A percentile compares a stretch with the other conserved stretches of the same genome.
Conservation (phyloP, 2,113 vertebrate species). For the Stomatorhinus ivindoensis region DNA sequence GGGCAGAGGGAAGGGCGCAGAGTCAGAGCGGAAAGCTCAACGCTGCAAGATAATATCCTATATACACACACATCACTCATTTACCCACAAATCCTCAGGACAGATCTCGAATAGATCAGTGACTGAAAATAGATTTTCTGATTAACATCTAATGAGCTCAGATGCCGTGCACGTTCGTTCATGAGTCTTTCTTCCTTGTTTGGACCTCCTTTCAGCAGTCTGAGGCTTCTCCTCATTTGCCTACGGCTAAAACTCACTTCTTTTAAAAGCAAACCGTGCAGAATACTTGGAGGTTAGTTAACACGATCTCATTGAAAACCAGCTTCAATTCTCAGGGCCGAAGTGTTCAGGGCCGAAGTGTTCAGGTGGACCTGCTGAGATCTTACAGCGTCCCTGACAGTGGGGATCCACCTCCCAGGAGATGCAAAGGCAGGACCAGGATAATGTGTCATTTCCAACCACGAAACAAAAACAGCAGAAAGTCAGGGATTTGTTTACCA, state of each 20-base stretch:
- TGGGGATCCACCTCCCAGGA: background rate
- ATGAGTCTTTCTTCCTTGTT: slow-evolving; percentile 53
- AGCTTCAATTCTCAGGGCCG: background rate
- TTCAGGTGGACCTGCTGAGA: background rate
- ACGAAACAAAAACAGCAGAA: background rate
- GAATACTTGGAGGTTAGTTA: background rate
- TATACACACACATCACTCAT: slow-evolving; percentile 36
- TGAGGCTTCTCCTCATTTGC: background rate
- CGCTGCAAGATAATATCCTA: slow-evolving; percentile 28
- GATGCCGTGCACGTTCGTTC: slow-evolving; percentile 55
- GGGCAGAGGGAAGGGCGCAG: background rate
- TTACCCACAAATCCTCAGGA: slow-evolving; percentile 53
- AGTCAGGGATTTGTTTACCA: background rate
- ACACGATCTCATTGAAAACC: background rate
- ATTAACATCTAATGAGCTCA: slow-evolving; percentile 71
- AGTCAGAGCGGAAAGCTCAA: background rate
- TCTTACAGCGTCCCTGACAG: background rate
- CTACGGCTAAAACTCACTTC: background rate
- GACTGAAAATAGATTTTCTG: slow-evolving; percentile 66
- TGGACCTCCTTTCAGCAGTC: background rate
- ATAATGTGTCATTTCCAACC: background rate
- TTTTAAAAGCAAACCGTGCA: background rate
- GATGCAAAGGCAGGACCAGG: background rate
- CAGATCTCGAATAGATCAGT: slow-evolving; percentile 54
- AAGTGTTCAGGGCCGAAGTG: background rate